phyloP scores from a whole-genome alignment of 2,113 vertebrate genomes.

The Rhodinocichla rosea region DNA sequence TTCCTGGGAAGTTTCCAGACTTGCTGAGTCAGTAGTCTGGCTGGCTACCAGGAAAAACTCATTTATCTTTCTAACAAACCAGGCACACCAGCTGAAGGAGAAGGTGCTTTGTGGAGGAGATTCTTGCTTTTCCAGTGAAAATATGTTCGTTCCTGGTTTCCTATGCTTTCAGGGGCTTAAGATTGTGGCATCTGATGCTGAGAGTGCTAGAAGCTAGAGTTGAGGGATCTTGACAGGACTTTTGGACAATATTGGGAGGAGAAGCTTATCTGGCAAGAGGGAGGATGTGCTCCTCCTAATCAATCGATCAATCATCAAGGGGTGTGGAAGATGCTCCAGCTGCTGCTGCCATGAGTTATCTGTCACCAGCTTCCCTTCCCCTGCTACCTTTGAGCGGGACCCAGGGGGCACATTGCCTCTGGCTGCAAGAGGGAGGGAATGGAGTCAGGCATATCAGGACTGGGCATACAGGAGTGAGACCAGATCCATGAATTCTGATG shows the following conservation, averaged over 20 bases:
- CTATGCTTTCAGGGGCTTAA: not conserved
- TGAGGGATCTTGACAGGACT: not conserved
- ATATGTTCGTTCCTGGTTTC: not conserved
- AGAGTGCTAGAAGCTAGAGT: not conserved
- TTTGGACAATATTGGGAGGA: not conserved
- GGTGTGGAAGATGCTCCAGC: not conserved
- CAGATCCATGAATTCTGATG: not conserved
- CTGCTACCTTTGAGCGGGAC: not conserved
- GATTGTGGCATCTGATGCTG: not conserved
- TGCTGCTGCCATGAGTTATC: not conserved
- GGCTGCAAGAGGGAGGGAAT: not conserved
- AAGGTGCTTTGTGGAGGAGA: not conserved
- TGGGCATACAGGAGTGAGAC: not conserved
- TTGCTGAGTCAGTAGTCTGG: slow-evolving; percentile 70
- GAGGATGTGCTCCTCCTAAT: not conserved
- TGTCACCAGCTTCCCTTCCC: not conserved
- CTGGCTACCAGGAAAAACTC: slow-evolving; percentile 55
- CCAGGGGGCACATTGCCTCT: not conserved
- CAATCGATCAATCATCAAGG: not conserved
- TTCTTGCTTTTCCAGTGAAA: slow-evolving; percentile 9
- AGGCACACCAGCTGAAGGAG: not conserved
- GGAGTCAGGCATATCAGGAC: not conserved
- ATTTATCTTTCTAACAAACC: slow-evolving; percentile 43
- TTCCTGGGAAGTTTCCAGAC: slow-evolving; percentile 74
- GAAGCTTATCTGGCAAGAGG: not conserved